A percentile compares a stretch with the other conserved stretches of the same genome.
These are phyloP conservation scores for Cloeon dipterum DNA, from an alignment of 2,888 invertebrate species.

Conservation along the genomic window DNA sequence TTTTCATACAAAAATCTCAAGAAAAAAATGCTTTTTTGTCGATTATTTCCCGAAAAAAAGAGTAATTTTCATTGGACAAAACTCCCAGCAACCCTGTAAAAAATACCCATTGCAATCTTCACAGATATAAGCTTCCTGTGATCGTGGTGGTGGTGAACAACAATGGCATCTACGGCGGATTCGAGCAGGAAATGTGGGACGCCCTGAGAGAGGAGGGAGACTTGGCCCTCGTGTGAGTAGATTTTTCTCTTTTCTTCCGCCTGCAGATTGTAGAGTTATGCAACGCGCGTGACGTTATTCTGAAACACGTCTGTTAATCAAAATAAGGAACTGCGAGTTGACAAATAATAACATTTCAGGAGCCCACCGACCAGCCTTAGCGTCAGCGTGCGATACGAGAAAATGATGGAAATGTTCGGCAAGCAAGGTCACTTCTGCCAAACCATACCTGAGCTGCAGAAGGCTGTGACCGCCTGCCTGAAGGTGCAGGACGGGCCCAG, in stretches of 20 bases:
- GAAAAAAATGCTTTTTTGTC: too few species aligned
- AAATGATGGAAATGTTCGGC: slow-evolving; percentile 71
- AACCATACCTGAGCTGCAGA: slow-evolving; percentile 49
- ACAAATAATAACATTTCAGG: too few species aligned
- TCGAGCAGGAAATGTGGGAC: slow-evolving; percentile 49
- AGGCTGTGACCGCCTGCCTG: slow-evolving; percentile 42
- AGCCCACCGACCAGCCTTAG: slow-evolving; percentile 65
- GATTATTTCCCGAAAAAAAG: not conserved
- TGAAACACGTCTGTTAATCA: too few species aligned
- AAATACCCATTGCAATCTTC: too few species aligned
- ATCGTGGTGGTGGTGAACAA: slow-evolving; percentile 84
- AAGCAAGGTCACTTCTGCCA: slow-evolving; percentile 56
- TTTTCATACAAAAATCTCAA: not conserved
- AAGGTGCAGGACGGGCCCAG: slow-evolving; percentile 48
- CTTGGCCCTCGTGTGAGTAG: slow-evolving; percentile 45
- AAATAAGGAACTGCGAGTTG: too few species aligned
- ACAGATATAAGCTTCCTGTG: slow-evolving; percentile 73
- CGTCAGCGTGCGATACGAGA: slow-evolving; percentile 65
- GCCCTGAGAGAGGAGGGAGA: slow-evolving; percentile 47
- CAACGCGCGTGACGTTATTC: too few species aligned
- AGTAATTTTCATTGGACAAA: too few species aligned
- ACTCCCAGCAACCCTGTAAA: too few species aligned
- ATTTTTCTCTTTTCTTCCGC: not conserved
- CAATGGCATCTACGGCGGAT: slow-evolving; percentile 80
- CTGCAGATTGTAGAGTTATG: too few species aligned